A percentile compares a stretch with the other conserved stretches of the same genome.
These are phyloP conservation scores for Nomada fucata DNA, from an alignment of 2,888 invertebrate genomes.

Conservation along the genomic window DNA sequence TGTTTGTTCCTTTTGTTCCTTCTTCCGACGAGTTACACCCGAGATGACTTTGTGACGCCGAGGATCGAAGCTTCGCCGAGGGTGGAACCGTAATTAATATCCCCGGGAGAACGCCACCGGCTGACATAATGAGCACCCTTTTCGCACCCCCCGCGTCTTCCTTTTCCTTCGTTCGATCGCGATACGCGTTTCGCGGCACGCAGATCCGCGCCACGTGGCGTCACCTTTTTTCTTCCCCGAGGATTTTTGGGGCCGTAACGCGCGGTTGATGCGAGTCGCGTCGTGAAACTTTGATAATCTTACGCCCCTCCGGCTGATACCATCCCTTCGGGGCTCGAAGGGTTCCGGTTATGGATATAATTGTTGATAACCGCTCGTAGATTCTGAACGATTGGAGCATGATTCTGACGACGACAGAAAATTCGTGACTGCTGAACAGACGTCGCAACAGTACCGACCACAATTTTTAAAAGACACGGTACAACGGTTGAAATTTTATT, in stretches of 20 bases:
- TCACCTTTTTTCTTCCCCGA: neutral
- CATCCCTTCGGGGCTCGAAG: too few relatives aligned
- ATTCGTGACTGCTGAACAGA: too few relatives aligned
- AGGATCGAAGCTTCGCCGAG: slow-evolving; percentile 1
- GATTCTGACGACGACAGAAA: too few relatives aligned
- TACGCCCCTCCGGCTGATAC: too few relatives aligned
- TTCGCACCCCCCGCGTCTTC: neutral
- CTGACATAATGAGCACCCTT: neutral
- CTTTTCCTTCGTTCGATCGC: neutral
- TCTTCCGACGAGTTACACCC: neutral
- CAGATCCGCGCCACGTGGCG: neutral
- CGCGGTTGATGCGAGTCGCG: neutral
- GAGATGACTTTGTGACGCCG: neutral
- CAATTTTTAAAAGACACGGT: too few relatives aligned
- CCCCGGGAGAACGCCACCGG: neutral
- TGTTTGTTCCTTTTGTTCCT: neutral
- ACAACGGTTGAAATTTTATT: too few relatives aligned
- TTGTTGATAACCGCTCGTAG: too few relatives aligned
- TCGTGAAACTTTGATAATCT: too few relatives aligned
- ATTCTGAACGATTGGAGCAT: too few relatives aligned
- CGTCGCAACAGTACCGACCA: too few relatives aligned
- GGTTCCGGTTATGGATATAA: too few relatives aligned
- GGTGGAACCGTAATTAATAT: slow-evolving; percentile 29
- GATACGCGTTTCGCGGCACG: neutral
- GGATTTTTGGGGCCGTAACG: neutral